These are phyloP conservation scores for Clepsis dumicolana DNA, from an alignment of 2,888 invertebrate genomes.

Conservation along the genomic window DNA sequence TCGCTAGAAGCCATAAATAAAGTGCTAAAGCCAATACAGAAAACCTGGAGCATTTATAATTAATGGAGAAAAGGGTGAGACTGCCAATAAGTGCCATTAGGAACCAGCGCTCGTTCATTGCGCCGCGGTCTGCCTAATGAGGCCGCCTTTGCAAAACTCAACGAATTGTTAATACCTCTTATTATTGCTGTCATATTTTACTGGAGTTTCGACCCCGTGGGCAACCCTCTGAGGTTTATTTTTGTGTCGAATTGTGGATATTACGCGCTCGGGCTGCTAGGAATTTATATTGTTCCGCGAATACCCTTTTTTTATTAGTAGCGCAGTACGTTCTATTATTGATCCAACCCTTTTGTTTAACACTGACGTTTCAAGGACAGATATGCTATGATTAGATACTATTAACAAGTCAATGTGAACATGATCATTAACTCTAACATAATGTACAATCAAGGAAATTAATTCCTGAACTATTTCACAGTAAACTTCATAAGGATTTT, in stretches of 20 bases:
- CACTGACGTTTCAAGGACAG: background rate
- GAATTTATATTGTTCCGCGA: conserved; percentile 31
- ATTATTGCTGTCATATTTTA: conserved; percentile 39
- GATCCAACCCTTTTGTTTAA: background rate
- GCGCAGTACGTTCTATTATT: conserved; percentile 2
- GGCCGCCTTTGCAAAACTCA: conserved; percentile 13
- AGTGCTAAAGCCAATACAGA: background rate
- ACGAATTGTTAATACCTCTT: conserved; percentile 30
- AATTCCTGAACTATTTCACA: too few relatives aligned
- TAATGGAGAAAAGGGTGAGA: conserved; percentile 2
- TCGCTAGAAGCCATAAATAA: background rate
- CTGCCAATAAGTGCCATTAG: conserved; percentile 9
- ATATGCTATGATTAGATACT: background rate
- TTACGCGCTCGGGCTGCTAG: conserved; percentile 3
- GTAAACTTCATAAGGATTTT: too few relatives aligned
- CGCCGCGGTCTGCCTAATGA: conserved; percentile 13
- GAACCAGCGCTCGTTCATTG: background rate
- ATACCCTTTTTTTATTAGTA: conserved; percentile 5
- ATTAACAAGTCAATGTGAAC: background rate
- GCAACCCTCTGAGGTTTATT: conserved; percentile 14
- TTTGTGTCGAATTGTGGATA: conserved; percentile 23
- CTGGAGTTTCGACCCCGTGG: conserved; percentile 8
- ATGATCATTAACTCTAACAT: background rate
- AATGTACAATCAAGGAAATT: too few relatives aligned
- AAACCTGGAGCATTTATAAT: conserved; percentile 6